Base-by-base conservation (phyloP, 2,797 vertebrate species). In the Ctenopoma kingsleyae region DNA sequence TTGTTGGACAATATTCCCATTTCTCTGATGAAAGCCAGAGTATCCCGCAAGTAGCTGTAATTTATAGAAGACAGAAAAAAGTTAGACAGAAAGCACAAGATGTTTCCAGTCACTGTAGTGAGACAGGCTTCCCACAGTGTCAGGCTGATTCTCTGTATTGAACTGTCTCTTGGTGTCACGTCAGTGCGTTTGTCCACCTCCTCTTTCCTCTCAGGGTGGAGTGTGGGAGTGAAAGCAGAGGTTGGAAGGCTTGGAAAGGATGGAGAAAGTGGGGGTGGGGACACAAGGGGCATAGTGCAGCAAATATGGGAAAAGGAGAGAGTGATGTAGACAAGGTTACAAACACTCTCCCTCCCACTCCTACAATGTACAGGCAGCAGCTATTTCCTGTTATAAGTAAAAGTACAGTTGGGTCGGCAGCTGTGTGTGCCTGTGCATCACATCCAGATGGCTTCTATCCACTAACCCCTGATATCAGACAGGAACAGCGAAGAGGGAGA, bases 381-480 rank as follows among this genome's bases (percentile, higher is more conserved):
- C 54, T 48, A 78, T 90, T 89, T 90, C 77, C 82, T 90, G 78
- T 85, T 84, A 70, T 81, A 82, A 78, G 72, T 84, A 61, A 70
- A 67, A 79, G 78, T 85, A 65, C 74, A 89, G 71, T 88, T 62
- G 66, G 76, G 76, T 44, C 23, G 3, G 63, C 62, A 46, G 52
- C 63, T 8, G 3, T 53, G 67, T 16, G 7, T 56, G 61, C 40
- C 52, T 70, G 71, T 69, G 56, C 71, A 78, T 85, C 73, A 59
- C 13, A 80, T 80, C 87, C 86, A 90, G 89, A 91, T 91, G 89
- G 74, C 67, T 83, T 71, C 79, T 57, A 75, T 88, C 84, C 81
- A 78, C 73, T 44, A 46, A 70, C 63, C 58, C 57, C 62, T 49
- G 49, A 78, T 84, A 80, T 72, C 72, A 59, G 61, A 68, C 55